These are phyloP conservation scores for Malachius bipustulatus DNA, from an alignment of 2,888 invertebrate genomes.

Conservation along the genomic window DNA sequence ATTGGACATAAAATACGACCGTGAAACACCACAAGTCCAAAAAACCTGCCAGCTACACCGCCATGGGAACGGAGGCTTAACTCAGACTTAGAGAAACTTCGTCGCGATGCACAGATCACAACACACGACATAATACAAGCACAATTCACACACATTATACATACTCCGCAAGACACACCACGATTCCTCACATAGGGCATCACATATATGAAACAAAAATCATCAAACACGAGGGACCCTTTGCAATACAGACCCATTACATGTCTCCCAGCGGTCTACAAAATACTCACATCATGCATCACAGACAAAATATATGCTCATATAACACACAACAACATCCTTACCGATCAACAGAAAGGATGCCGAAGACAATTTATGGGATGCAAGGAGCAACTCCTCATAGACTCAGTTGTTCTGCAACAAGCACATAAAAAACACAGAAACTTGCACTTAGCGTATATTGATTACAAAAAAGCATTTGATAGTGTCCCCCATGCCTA, in stretches of 20 bases:
- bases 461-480: conserved; percentile 7
- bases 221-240: neutral
- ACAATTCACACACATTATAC: too few species aligned
- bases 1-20: too few species aligned
- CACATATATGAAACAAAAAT: conserved; percentile 3
- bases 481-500: too few species aligned
- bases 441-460: conserved; percentile 2
- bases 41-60: too few species aligned
- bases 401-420: neutral
- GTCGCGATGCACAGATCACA: too few species aligned
- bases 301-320: conserved; percentile 1
- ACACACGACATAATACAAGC: too few species aligned
- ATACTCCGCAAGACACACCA: too few species aligned
- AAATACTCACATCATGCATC: conserved; percentile 4
- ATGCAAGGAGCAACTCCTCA: conserved; percentile 4
- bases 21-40: too few species aligned
- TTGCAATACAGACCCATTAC: conserved; percentile 6
- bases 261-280: conserved; percentile 5
- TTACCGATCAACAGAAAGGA: neutral
- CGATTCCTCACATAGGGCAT: conserved; percentile 3
- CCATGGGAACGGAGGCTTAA: too few species aligned
- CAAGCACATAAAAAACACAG: conserved; percentile 1
- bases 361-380: neutral
- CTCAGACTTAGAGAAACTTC: too few species aligned
- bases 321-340: neutral